phyloP scores from a whole-genome alignment of 2,113 vertebrate genomes.

The Oreochromis niloticus region DNA sequence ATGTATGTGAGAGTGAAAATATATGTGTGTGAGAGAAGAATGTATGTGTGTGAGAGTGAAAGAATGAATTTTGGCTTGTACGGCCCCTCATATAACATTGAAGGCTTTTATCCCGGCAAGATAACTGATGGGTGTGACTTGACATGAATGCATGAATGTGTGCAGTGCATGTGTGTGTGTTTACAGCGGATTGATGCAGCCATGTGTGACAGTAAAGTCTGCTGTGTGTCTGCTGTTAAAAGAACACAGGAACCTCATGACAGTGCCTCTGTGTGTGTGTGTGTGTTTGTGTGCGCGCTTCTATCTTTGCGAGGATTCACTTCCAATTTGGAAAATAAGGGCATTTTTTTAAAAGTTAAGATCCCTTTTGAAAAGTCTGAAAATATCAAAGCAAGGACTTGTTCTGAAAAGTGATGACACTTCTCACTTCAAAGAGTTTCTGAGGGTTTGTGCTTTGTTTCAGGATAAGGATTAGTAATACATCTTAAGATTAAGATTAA shows the following conservation, averaged over 20 bases:
- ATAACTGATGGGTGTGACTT: background rate
- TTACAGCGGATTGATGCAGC: background rate
- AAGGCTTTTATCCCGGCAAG: background rate
- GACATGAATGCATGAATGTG: background rate
- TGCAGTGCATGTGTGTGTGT: background rate
- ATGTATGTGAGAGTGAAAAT: too few species aligned
- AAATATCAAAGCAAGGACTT: background rate
- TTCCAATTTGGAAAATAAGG: background rate
- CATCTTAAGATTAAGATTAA: background rate
- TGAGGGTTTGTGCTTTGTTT: background rate
- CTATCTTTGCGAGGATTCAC: background rate
- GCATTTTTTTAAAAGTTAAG: background rate
- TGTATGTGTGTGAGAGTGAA: too few species aligned
- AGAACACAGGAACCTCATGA: background rate
- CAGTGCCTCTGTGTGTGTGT: background rate
- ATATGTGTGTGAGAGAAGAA: too few species aligned
- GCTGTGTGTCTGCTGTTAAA: background rate
- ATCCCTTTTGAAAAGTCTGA: background rate
- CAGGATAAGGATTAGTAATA: background rate
- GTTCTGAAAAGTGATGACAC: background rate
- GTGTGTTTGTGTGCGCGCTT: background rate
- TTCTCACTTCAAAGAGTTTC: background rate
- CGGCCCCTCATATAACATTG: too few species aligned
- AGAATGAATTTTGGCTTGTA: too few species aligned
- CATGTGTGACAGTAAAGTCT: background rate